Conservation (phyloP, 2,797 vertebrate genomes). For the Bradypodion pumilum region DNA sequence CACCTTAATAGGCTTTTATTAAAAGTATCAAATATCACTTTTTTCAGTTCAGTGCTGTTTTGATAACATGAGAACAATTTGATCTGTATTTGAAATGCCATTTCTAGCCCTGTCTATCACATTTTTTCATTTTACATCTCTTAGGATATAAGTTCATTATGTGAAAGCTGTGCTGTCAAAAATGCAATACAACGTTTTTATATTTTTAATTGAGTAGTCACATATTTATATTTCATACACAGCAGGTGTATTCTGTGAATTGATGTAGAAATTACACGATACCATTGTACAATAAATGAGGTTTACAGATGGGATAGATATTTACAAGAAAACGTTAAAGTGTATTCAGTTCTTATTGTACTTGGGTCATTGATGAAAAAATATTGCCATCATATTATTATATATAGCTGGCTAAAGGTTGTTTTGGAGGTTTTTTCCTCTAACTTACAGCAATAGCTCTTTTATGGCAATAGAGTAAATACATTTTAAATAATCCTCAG, state of each 20-base stretch:
- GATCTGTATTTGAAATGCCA: slow-evolving; percentile 59
- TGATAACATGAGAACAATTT: slow-evolving; percentile 45
- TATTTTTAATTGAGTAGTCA: slow-evolving; percentile 56
- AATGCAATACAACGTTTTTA: slow-evolving; percentile 14
- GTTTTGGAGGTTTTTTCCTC: slow-evolving; percentile 15
- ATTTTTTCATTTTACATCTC: slow-evolving; percentile 42
- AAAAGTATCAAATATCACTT: slow-evolving; percentile 44
- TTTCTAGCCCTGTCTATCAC: slow-evolving; percentile 75
- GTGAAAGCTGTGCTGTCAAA: slow-evolving; percentile 35
- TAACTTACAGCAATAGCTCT: slow-evolving; percentile 25
- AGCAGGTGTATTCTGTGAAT: slow-evolving; percentile 35
- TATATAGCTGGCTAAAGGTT: slow-evolving; percentile 33
- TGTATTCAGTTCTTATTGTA: slow-evolving; percentile 43
- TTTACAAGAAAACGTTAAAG: slow-evolving; percentile 64
- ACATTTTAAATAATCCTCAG: neutral
- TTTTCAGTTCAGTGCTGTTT: slow-evolving; percentile 38
- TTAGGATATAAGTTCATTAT: slow-evolving; percentile 51
- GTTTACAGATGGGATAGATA: slow-evolving; percentile 38
- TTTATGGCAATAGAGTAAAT: slow-evolving; percentile 37
- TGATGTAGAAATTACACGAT: slow-evolving; percentile 47
- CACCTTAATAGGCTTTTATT: slow-evolving; percentile 53
- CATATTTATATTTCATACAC: slow-evolving; percentile 54
- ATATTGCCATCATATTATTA: slow-evolving; percentile 31
- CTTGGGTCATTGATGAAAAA: neutral
- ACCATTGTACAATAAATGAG: slow-evolving; percentile 46